Base-by-base conservation (phyloP, 2,797 vertebrate genomes). In the Sebastes hopkinsi region DNA sequence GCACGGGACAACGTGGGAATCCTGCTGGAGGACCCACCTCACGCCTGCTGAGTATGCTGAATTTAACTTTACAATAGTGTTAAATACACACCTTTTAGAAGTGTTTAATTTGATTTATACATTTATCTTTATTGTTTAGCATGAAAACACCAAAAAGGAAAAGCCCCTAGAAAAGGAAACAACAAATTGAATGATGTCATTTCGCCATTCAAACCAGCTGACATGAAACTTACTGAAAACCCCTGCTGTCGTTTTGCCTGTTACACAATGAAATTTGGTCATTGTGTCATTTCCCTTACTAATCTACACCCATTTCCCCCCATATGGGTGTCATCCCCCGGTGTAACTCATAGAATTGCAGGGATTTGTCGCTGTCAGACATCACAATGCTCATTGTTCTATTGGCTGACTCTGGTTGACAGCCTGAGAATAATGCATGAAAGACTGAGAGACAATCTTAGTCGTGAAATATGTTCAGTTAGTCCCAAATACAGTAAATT, bases 341-440 rank as follows among this genome's bases (percentile, higher is more conserved):
- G 85, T 83, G 87, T 81, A 87, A 88, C 82, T 92, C 88, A 89
- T 34, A 85, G 87, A 91, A 88, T 81, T 81, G 75, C 69, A 83
- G 85, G 74, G 83, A 67, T 89, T 90, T 88, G 82, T 90, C 72
- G 59, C 85, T 94, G 85, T 93, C 91, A 93, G 72, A 72, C 73
- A 81, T 84, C 82, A 93, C 94, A 95, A 94, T 95, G 85, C 8
- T 80, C 80, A 94, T 94, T 95, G 95, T 95, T 93, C 88, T 80
- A 65, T 80, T 79, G 71, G 80, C 67, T 81, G 84, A 76, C 72
- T 59, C 78, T 81, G 80, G 79, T 16, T 89, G 87, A 89, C 87
- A 84, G 75, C 29, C 75, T 32, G 75, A 86, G 79, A 87, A 74
- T 81, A 74, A 88, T 73, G 59, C 59, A 67, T 62, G 72, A 70